A percentile compares a stretch with the other conserved stretches of the same genome.
These are phyloP conservation scores for Stichopus horrens DNA, from an alignment of 53 echinoderm and acorn worm genomes.

Conservation along the genomic window DNA sequence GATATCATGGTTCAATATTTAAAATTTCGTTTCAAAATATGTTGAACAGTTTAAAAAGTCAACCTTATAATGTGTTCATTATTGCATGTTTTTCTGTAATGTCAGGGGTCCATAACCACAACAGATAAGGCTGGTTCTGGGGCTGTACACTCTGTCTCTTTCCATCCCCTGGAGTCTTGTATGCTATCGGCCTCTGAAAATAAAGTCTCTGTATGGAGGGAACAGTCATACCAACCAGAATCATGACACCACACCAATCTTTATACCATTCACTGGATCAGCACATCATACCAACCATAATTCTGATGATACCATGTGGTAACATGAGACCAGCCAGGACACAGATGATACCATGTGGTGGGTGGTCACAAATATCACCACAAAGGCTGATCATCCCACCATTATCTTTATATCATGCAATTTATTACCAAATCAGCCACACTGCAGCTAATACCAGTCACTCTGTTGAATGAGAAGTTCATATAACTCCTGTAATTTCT, in stretches of 20 bases:
- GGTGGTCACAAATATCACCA: too few relatives aligned
- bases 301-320: conserved; percentile 68
- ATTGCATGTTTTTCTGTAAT: neutral
- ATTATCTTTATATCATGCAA: too few relatives aligned
- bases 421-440: too few relatives aligned
- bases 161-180: conserved; percentile 85
- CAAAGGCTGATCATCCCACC: too few relatives aligned
- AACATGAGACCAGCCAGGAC: conserved; percentile 36
- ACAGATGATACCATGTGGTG: too few relatives aligned
- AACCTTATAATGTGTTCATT: neutral
- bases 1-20: too few relatives aligned
- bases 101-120: conserved; percentile 83
- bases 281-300: neutral
- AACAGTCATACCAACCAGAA: conserved; percentile 39
- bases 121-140: conserved; percentile 81
- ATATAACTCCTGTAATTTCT: too few relatives aligned
- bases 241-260: neutral
- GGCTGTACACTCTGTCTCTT: conserved; percentile 79
- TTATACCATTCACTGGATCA: neutral
- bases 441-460: too few relatives aligned
- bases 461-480: too few relatives aligned
- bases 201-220: conserved; percentile 76
- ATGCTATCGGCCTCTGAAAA: conserved; percentile 82
- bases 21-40: too few relatives aligned
- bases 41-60: too few relatives aligned